Evolutionary conservation across 2,113 vertebrate species (phyloP), one percentile per base, ranked within the genome.

Genomic region (Sakesphorus luctuosus): DNA sequence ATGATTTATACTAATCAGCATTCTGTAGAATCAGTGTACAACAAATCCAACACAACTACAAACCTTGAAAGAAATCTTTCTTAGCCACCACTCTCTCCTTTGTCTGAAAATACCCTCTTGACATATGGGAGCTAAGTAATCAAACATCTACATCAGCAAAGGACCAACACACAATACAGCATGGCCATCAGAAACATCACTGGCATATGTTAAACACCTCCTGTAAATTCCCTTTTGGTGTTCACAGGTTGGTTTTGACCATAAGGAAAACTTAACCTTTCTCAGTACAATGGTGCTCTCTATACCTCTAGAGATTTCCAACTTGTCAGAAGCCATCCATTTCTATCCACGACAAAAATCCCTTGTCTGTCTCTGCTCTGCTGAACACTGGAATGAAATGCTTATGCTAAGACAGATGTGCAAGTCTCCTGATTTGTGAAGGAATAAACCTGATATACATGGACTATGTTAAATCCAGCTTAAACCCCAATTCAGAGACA

Each of bases 1-100:
- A 89, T 78, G 67, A 95, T 85, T 92, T 89, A 71, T 52, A 88
- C 38, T 92, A 94, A 94, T 93, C 93, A 90, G 93, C 56, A 80
- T 86, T 87, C 74, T 80, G 84, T 20, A 65, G 43, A 81, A 78
- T 65, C 73, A 49, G 46, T 55, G 43, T 66, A 91, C 94, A 94
- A 93, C 77, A 93, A 90, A 81, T 89, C 35, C 75, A 84, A 65
- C 58, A 26, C 43, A 76, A 76, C 89, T 36, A 47, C 26, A 56
- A 72, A 58, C 25, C 49, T 36, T 25, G 26, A 72, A 71, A 66
- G 35, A 68, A 68, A 21, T 8, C 58, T 53, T 76, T 59, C 59
- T 66, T 61, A 83, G 38, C 13, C 44, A 72, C 19, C 9, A 44
- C 25, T 63, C 46, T 62, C 61, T 15, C 18, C 59, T 77, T 50